Percentiles rank a stretch among this genome's conserved stretches.
These are phyloP conservation scores for Actinemys pallida DNA, from an alignment of 2,113 vertebrate species.

Conservation along the genomic window DNA sequence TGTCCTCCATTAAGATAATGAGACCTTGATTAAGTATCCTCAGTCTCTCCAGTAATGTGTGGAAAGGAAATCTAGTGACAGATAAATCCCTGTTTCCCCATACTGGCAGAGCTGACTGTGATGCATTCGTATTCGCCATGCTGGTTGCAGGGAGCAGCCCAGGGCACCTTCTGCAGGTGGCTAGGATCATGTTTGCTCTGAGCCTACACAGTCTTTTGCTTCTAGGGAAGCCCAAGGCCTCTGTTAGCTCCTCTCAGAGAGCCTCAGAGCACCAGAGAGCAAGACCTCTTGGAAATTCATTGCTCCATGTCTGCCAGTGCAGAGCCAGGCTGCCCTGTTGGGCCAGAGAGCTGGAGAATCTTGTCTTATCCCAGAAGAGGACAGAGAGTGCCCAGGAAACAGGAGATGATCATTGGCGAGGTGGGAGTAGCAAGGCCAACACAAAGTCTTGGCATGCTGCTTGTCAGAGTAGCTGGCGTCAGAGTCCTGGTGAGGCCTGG, in stretches of 20 bases:
- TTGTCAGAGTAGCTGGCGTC: not conserved
- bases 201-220: not conserved
- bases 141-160: not conserved
- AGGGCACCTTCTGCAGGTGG: not conserved
- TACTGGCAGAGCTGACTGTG: not conserved
- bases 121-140: not conserved
- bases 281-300: not conserved
- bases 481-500: not conserved
- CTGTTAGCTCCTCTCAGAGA: not conserved
- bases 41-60: not conserved
- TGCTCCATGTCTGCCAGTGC: not conserved
- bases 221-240: not conserved
- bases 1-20: not conserved
- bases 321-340: accelerated
- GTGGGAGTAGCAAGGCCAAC: not conserved
- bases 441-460: not conserved
- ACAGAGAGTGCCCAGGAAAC: not conserved
- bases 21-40: not conserved
- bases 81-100: not conserved
- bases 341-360: accelerated
- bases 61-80: not conserved
- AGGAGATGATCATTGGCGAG: not conserved
- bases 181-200: not conserved
- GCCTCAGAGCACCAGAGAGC: not conserved
- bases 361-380: not conserved